Evolutionary conservation across 1,140 invertebrate genomes (phyloP), one percentile per base, ranked within the genome.

Genomic region (Trachymyrmex cornetzi): DNA sequence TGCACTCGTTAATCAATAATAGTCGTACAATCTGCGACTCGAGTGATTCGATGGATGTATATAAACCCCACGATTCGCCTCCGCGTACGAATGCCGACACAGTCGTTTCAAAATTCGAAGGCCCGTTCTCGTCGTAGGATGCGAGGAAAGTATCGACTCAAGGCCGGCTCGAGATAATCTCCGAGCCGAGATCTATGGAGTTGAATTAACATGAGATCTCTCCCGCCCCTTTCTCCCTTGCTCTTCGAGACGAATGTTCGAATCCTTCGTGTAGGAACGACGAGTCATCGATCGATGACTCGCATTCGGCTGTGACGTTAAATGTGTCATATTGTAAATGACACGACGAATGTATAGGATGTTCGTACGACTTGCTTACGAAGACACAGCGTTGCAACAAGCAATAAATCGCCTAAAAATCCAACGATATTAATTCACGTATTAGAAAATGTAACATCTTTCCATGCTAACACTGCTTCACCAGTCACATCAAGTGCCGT

Each of bases 131-230:
- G 75, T 71, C 77, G 85, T 86, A 89, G 88, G 86, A 81, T 86
- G 87, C 72, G 77, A 90, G 88, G 85, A 91, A 92, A 92, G 89
- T 91, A 80, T 38, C 89, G 88, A 71, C 91, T 92, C 92, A 93
- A 93, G 92, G 92, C 87, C 91, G 82, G 88, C 75, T 79, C 77
- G 82, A 86, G 22, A 63, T 63, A n/a, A 61, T 63, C 55, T 9
- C 16, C 34, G 24, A 30, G 38, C 44, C 61, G n/a, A 53, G 61
- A 80, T 55, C 30, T 19, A n/a, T 2, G 16, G n/a, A 44, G 6
- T 9, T 48, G 5, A 30, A 63, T 44, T 19, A 77, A 61, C 14
- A 19, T 27, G 50, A 34, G 71, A 69, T 9, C 63, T 9, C 63
- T 5, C 63, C 0, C 61, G 61, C 61, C 64, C 64, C 7, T 34